These are phyloP conservation scores for Drosophila orena DNA, from an alignment of 1,140 invertebrate genomes.

Conservation along the genomic window DNA sequence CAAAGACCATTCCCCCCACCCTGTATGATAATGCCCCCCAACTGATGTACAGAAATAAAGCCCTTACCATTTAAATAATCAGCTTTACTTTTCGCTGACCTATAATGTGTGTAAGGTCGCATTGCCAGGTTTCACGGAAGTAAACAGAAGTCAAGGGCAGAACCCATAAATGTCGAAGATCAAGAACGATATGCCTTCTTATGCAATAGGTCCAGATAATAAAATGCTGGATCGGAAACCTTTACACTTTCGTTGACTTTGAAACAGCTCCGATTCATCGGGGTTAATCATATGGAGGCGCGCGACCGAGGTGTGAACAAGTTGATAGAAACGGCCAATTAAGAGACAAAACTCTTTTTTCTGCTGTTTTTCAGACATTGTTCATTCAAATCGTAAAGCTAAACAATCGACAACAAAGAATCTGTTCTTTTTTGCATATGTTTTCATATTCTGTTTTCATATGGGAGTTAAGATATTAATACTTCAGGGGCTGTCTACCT, in stretches of 20 bases:
- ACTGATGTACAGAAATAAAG: constrained; percentile 68
- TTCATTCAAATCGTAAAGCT: constrained; percentile 13
- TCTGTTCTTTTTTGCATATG: constrained; percentile 20
- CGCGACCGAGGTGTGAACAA: constrained; percentile 41
- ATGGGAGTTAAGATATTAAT: constrained; percentile 17
- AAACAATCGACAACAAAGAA: constrained; percentile 35
- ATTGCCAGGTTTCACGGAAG: no score
- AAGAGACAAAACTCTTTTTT: constrained; percentile 44
- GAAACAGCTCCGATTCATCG: constrained; percentile 13
- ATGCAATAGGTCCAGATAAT: constrained; percentile 21
- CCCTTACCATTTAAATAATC: constrained; percentile 40
- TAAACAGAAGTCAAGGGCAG: constrained; percentile 10
- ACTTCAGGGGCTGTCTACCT: constrained; percentile 40
- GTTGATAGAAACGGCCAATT: constrained; percentile 49
- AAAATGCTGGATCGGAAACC: constrained; percentile 20
- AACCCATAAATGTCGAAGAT: not conserved
- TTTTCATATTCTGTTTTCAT: constrained; percentile 8
- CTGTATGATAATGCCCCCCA: constrained; percentile 67
- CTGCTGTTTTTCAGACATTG: constrained; percentile 14
- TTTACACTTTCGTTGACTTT: constrained; percentile 73
- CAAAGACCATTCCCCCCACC: constrained; percentile 22
- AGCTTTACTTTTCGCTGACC: no score
- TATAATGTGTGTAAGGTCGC: not conserved
- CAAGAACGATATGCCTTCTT: constrained; percentile 11
- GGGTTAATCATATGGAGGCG: constrained; percentile 62